Evolutionary conservation across 2,888 invertebrate genomes (phyloP).

Genomic region (Acronicta psi): DNA sequence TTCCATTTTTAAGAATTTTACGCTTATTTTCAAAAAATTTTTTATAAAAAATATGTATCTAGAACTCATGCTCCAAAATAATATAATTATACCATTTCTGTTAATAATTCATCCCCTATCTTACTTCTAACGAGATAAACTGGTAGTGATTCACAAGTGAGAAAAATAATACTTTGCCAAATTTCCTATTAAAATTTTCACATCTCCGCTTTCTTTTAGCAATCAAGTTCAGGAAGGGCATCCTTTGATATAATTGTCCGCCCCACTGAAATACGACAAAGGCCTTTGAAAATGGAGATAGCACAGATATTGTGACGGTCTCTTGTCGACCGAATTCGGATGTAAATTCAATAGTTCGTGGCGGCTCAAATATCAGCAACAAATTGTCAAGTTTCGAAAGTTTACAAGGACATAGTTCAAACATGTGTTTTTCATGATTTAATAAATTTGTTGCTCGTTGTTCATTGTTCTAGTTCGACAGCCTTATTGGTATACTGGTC

Average conservation of each 20-base stretch:
- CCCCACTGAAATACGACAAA: constrained; percentile 45
- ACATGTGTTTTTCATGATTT: too few relatives aligned
- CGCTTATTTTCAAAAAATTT: too few relatives aligned
- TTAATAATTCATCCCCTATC: too few relatives aligned
- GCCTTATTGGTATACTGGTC: too few relatives aligned
- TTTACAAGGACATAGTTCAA: not conserved
- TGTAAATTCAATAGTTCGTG: constrained; percentile 27
- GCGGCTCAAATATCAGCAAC: constrained; percentile 14
- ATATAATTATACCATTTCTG: not conserved
- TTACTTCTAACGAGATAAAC: not conserved
- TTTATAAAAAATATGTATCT: too few relatives aligned
- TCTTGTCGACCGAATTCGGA: constrained; percentile 20
- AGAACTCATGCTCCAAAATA: not conserved
- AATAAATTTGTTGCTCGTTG: too few relatives aligned
- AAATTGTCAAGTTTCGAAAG: too few relatives aligned
- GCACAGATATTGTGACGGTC: constrained; percentile 30
- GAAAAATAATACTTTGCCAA: not conserved
- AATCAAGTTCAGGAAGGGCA: constrained; percentile 41
- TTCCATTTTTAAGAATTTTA: too few relatives aligned
- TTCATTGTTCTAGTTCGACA: too few relatives aligned
- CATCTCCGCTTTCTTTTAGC: constrained; percentile 31
- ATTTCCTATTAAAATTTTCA: constrained; percentile 1
- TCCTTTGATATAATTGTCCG: constrained; percentile 51
- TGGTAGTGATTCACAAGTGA: not conserved
- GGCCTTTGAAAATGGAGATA: constrained; percentile 49